phyloP scores from a whole-genome alignment of 1,140 invertebrate genomes.

The Cotesia typhae region DNA sequence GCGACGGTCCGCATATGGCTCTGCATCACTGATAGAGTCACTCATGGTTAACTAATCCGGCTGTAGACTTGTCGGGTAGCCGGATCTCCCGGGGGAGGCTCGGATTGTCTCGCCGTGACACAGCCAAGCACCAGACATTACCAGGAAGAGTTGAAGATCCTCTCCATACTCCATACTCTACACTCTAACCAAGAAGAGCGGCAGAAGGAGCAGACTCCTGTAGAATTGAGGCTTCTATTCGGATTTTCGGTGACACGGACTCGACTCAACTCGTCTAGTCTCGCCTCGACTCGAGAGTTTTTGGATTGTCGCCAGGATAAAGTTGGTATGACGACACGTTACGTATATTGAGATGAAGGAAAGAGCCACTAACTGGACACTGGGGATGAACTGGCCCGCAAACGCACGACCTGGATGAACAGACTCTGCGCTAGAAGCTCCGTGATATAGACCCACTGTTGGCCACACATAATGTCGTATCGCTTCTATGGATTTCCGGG shows the following conservation, averaged over 20 bases:
- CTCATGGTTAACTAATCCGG: background rate
- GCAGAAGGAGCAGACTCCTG: too few species aligned
- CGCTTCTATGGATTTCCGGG: conserved; percentile 36
- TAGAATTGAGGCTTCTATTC: background rate
- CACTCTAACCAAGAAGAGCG: too few species aligned
- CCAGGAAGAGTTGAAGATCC: too few species aligned
- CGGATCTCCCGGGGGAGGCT: conserved; percentile 7
- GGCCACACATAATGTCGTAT: conserved; percentile 38
- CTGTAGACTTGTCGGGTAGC: background rate
- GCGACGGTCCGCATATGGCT: background rate
- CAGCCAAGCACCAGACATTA: background rate
- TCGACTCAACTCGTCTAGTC: background rate
- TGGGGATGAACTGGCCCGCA: conserved; percentile 8
- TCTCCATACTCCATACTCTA: background rate
- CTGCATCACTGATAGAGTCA: conserved; percentile 10
- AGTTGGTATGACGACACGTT: conserved; percentile 4
- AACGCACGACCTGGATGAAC: background rate
- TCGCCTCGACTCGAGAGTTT: conserved; percentile 9
- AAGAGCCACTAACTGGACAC: conserved; percentile 27
- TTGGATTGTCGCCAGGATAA: conserved; percentile 26
- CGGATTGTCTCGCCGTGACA: conserved; percentile 5
- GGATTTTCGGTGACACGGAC: background rate
- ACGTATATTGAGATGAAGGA: background rate
- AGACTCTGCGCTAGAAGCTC: background rate
- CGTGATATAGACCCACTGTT: conserved; percentile 1